phyloP scores from a whole-genome alignment of 2,113 vertebrate species.

The Pituophis catenifer region DNA sequence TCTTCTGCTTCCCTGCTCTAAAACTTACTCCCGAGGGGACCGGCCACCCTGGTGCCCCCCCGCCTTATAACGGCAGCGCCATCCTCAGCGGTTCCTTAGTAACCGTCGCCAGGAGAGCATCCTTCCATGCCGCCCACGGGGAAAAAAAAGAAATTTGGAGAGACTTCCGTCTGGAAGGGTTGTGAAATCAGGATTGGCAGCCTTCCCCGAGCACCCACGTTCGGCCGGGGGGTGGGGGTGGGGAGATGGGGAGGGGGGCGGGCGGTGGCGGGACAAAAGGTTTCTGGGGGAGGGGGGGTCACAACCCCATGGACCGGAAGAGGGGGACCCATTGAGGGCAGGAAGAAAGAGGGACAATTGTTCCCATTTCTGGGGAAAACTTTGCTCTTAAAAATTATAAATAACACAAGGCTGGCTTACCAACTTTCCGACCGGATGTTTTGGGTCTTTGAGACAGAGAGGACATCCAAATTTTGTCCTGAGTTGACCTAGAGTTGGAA shows the following conservation, averaged over 20 bases:
- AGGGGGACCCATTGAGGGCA: fast-evolving
- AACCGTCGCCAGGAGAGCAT: constrained; percentile 30
- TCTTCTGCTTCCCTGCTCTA: constrained; percentile 19
- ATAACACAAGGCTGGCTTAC: fast-evolving
- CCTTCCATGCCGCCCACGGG: constrained; percentile 39
- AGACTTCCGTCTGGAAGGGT: constrained; percentile 15
- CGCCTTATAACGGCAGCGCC: not conserved
- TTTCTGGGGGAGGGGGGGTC: not conserved
- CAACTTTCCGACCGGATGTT: not conserved
- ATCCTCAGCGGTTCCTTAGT: constrained; percentile 48
- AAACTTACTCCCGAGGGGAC: constrained; percentile 13
- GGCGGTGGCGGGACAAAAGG: not conserved
- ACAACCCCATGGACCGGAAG: not conserved
- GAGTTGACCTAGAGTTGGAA: not conserved
- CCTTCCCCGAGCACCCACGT: not conserved
- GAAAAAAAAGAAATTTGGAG: not conserved
- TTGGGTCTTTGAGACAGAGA: not conserved
- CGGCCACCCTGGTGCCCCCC: not conserved
- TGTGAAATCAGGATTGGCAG: not conserved
- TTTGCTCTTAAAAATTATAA: not conserved
- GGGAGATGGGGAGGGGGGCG: not conserved
- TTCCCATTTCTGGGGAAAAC: not conserved
- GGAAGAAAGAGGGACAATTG: not conserved
- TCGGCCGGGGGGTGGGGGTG: not conserved
- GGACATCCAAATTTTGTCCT: not conserved